phyloP scores from a whole-genome alignment of 2,888 invertebrate genomes.

The Dugesia japonica region DNA sequence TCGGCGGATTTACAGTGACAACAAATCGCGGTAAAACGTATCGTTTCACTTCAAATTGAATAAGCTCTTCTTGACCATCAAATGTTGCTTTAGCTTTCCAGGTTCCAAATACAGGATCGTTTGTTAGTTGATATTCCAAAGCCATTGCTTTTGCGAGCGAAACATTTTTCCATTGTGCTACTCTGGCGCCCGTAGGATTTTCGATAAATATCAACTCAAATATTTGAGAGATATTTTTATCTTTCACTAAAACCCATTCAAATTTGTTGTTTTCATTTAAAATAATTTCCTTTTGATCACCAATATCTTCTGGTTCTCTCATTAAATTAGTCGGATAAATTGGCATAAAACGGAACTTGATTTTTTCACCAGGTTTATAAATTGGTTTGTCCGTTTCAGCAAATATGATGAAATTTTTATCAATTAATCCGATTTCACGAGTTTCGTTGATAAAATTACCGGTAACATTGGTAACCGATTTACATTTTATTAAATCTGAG shows the following conservation, averaged over 20 bases:
- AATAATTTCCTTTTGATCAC: background rate
- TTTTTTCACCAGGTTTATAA: conserved; percentile 39
- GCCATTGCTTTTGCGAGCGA: conserved; percentile 35
- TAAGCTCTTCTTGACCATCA: background rate
- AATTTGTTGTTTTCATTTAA: background rate
- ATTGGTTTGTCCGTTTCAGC: conserved; percentile 40
- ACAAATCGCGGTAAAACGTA: conserved; percentile 30
- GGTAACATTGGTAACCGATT: background rate
- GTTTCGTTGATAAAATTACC: background rate
- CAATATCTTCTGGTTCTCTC: background rate
- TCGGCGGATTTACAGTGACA: background rate
- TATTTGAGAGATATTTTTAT: background rate
- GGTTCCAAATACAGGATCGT: conserved; percentile 29
- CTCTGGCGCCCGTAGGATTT: conserved; percentile 17
- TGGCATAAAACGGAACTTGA: conserved; percentile 24
- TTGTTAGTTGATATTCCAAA: conserved; percentile 26
- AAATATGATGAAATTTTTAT: conserved; percentile 37
- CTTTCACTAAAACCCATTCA: background rate
- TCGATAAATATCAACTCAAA: conserved; percentile 22
- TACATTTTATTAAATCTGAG: background rate
- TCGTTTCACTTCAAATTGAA: conserved; percentile 21
- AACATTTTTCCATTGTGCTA: conserved; percentile 27
- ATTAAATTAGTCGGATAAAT: conserved; percentile 22
- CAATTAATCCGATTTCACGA: background rate
- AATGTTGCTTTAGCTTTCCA: conserved; percentile 21